Evolutionary conservation across 1,140 invertebrate genomes (phyloP), one percentile per base, ranked within the genome.

Genomic region (Ruditapes philippinarum): DNA sequence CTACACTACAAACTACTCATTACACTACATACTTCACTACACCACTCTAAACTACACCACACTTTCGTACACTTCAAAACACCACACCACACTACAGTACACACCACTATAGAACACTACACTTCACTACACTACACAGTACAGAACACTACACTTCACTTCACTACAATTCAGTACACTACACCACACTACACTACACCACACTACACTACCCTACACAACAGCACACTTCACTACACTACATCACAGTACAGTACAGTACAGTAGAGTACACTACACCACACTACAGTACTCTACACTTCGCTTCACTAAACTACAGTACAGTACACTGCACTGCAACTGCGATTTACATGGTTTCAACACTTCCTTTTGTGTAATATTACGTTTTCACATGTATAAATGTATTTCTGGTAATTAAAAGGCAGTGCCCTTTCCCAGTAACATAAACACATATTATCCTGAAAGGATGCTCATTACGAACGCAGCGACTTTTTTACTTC

Each of bases 61-160:
- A n/a, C n/a, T n/a, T n/a, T n/a, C n/a, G n/a, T 70, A 33, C 65
- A 70, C 25, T 70, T 5, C 65, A 70, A 3, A 31, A 28, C 65
- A 70, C 11, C 33, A 70, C 65, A 70, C 9, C 65, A 70, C 65
- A 45, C 42, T 70, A 25, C 65, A 70, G 11, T 25, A 70, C 65
- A 19, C 4, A 5, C 17, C 51, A 57, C 51, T 57, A 57, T 22
- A 57, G 9, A 14, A 57, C 51, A 57, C 51, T 57, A 57, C 51
- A 57, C 51, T 57, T 14, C 51, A 57, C 51, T 57, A 57, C 51
- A 57, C 51, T 57, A 57, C 51, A 57, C 51, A 14, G 22, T 22
- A 57, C 51, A 70, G 11, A 31, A 28, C 65, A 70, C 11, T 70
- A 70, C 65, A 70, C 9, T 70, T 5, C 65, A 57, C 51, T 57